Conservation (phyloP, 2,113 vertebrate genomes). For the Cephalophus harveyi region DNA sequence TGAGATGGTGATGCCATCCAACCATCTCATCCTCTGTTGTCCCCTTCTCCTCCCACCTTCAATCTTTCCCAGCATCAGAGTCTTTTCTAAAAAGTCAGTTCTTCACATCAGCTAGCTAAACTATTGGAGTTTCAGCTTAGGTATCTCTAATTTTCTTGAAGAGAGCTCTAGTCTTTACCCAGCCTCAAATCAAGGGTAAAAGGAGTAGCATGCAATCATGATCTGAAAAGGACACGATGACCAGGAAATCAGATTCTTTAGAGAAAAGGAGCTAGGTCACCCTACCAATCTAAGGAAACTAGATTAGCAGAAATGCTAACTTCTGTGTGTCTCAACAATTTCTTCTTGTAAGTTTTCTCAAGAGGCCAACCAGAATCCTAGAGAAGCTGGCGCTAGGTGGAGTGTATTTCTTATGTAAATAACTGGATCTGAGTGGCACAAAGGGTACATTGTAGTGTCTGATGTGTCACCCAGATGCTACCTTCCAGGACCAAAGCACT, state of each 20-base stretch:
- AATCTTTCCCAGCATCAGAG: not conserved
- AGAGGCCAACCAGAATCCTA: not conserved
- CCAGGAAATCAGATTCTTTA: not conserved
- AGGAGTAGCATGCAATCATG: not conserved
- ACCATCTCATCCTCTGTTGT: not conserved
- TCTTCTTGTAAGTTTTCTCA: not conserved
- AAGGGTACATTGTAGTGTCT: not conserved
- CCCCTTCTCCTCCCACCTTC: not conserved
- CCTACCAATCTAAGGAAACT: not conserved
- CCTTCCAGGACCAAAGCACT: not conserved
- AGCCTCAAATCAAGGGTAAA: not conserved
- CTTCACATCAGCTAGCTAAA: not conserved
- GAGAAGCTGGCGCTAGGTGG: not conserved
- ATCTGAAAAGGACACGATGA: not conserved
- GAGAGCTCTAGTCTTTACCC: too few relatives aligned
- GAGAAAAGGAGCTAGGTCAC: not conserved
- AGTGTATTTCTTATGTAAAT: not conserved
- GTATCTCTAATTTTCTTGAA: too few relatives aligned
- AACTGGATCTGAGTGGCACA: not conserved
- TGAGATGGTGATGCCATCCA: not conserved
- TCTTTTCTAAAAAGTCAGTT: not conserved
- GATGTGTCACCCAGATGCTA: not conserved
- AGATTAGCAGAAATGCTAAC: not conserved
- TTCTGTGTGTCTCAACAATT: not conserved
- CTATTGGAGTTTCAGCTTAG: not conserved